A percentile compares a stretch with the other conserved stretches of the same genome.
Evolutionary conservation across 2,888 invertebrate genomes (phyloP).

Genomic region (Tenthredo amoena): DNA sequence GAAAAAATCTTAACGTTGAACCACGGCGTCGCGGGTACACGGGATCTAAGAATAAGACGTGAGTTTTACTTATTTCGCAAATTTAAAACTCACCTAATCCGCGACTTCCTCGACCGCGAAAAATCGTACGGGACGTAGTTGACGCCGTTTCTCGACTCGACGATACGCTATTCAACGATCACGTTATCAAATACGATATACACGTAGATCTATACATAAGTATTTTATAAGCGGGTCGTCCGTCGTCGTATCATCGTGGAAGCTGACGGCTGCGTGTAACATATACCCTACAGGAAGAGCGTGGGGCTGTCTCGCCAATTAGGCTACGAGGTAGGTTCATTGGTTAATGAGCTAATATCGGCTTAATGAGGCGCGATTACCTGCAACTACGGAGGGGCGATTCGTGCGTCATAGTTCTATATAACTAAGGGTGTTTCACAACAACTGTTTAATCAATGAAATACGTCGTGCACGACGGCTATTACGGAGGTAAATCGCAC

Average conservation of each 20-base stretch:
- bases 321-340: slow-evolving; percentile 72
- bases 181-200: not conserved
- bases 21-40: too few species aligned
- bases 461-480: too few species aligned
- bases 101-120: not conserved
- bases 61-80: not conserved
- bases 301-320: slow-evolving; percentile 70
- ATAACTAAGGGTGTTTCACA: not conserved
- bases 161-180: not conserved
- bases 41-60: not conserved
- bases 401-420: slow-evolving; percentile 32
- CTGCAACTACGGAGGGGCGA: slow-evolving; percentile 60
- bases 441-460: slow-evolving; percentile 28
- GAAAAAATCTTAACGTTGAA: not conserved
- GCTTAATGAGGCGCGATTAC: slow-evolving; percentile 73
- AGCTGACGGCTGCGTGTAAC: not conserved
- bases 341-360: slow-evolving; percentile 74
- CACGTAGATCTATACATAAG: slow-evolving; percentile 63
- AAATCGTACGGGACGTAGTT: not conserved
- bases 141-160: not conserved
- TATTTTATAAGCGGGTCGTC: slow-evolving; percentile 60
- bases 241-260: slow-evolving; percentile 42
- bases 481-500: too few species aligned
- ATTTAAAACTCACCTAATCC: not conserved
- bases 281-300: slow-evolving; percentile 64